Conservation (phyloP, 53 echinoderm and acorn worm genomes). For the Mesocentrotus franciscanus region DNA sequence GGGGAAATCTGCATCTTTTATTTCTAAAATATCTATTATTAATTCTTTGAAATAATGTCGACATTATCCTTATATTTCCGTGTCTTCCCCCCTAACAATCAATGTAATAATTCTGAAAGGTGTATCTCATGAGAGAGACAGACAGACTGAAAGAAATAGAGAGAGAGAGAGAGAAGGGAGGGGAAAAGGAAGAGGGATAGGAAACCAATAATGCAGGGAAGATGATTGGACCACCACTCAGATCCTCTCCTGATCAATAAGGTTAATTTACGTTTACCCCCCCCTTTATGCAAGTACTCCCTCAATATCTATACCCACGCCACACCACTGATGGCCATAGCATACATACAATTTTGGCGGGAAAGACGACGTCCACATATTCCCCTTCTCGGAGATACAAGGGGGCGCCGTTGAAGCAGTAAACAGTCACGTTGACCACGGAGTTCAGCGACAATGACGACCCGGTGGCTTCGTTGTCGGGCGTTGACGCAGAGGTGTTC, state of each 20-base stretch:
- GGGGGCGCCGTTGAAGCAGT: slow-evolving; percentile 19
- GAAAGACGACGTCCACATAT: slow-evolving; percentile 46
- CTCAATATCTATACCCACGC: background rate
- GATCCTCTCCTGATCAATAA: too few species aligned
- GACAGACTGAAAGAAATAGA: background rate
- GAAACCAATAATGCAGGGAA: too few species aligned
- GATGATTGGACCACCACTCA: too few species aligned
- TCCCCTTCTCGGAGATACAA: slow-evolving; percentile 26
- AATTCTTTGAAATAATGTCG: too few species aligned
- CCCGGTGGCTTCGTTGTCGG: background rate
- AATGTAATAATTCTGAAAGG: too few species aligned
- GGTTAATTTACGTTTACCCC: too few species aligned
- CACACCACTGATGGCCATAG: background rate
- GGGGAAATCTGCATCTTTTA: too few species aligned
- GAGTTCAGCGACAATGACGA: slow-evolving; percentile 3
- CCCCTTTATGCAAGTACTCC: too few species aligned
- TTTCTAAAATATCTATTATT: too few species aligned
- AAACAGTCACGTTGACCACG: slow-evolving; percentile 43
- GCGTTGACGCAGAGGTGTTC: background rate
- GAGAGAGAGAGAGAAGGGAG: background rate
- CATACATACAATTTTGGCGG: slow-evolving; percentile 28
- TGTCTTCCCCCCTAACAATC: too few species aligned
- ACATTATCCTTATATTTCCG: too few species aligned
- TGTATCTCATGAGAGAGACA: background rate
- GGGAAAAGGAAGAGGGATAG: background rate